A percentile compares a stretch with the other conserved stretches of the same genome.
Conservation (phyloP, 2,113 vertebrate species). For the Eurypyga helias region DNA sequence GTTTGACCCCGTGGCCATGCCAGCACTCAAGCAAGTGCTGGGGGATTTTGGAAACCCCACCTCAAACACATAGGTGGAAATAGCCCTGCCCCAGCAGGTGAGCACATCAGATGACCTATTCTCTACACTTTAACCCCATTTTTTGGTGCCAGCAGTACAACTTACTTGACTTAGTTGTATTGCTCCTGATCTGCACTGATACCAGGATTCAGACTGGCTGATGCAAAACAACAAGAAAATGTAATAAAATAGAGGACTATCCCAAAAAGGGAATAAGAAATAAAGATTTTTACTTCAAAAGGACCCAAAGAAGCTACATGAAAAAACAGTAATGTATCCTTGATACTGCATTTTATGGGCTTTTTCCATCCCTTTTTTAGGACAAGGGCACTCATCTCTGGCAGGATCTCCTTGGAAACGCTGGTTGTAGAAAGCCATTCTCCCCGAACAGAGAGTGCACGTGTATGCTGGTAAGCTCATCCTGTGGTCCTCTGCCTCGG, state of each 20-base stretch:
- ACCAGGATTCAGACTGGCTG: background rate
- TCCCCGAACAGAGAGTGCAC: background rate
- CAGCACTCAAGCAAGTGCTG: background rate
- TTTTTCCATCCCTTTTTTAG: background rate
- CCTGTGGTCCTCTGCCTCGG: background rate
- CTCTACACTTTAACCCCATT: background rate
- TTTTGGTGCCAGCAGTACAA: background rate
- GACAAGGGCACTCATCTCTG: background rate
- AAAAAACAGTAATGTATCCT: background rate
- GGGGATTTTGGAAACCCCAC: background rate
- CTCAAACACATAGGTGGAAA: background rate
- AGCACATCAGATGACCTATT: background rate
- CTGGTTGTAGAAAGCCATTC: background rate
- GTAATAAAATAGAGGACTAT: background rate
- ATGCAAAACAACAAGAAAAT: background rate
- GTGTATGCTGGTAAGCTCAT: background rate
- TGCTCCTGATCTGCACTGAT: background rate
- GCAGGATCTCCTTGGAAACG: constrained; percentile 44
- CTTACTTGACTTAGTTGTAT: background rate
- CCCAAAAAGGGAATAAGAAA: background rate
- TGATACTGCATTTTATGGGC: background rate
- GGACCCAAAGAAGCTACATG: background rate
- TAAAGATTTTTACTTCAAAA: constrained; percentile 32
- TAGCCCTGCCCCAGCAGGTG: background rate
- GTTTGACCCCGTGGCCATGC: background rate